These are phyloP conservation scores for Phyllostomus discolor DNA, from an alignment of 2,113 vertebrate genomes.

Conservation along the genomic window DNA sequence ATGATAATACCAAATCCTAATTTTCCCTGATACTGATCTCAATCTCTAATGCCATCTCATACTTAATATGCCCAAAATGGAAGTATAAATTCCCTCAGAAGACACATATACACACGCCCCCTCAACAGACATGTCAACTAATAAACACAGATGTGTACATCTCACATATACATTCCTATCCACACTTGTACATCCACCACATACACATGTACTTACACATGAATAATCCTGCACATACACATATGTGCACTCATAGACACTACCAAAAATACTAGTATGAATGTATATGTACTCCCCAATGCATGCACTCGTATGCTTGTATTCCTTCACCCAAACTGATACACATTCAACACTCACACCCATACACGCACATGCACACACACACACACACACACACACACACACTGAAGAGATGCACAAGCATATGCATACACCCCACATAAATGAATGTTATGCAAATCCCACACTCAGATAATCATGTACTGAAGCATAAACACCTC, in stretches of 20 bases:
- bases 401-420: background rate
- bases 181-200: background rate
- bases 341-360: background rate
- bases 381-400: background rate
- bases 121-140: background rate
- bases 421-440: background rate
- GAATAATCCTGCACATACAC: background rate
- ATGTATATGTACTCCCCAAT: background rate
- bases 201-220: background rate
- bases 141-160: background rate
- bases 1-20: background rate
- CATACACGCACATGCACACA: background rate
- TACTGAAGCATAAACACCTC: background rate
- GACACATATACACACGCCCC: background rate
- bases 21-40: background rate
- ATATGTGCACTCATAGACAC: background rate
- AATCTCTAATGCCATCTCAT: background rate
- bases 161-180: background rate
- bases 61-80: background rate
- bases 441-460: background rate
- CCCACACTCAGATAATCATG: background rate
- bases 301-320: background rate
- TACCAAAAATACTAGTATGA: background rate
- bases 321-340: background rate
- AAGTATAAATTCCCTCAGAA: background rate